These are phyloP conservation scores for Notiomystis cincta DNA, from an alignment of 2,113 vertebrate species.

Conservation along the genomic window DNA sequence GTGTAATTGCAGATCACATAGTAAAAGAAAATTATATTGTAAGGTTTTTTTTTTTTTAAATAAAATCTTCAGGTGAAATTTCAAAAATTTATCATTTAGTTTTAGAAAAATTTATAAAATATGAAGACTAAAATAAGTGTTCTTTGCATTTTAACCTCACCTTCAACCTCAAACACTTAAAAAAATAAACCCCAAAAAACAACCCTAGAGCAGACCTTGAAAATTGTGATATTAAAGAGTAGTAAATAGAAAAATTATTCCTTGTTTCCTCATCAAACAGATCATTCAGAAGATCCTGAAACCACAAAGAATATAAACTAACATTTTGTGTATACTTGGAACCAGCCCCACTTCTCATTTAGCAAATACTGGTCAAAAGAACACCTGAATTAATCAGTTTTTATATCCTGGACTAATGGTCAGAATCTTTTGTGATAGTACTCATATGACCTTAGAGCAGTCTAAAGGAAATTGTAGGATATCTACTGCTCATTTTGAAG, in stretches of 20 bases:
- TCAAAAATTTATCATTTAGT: neutral
- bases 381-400: neutral
- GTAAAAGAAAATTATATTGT: neutral
- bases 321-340: neutral
- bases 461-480: neutral
- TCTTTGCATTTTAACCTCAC: neutral
- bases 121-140: neutral
- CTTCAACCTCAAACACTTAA: neutral
- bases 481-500: neutral
- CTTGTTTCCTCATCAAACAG: neutral
- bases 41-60: neutral
- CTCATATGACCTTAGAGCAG: neutral
- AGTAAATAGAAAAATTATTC: neutral
- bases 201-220: neutral
- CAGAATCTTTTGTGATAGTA: neutral
- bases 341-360: neutral
- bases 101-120: neutral
- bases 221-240: neutral
- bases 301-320: neutral
- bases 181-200: rapidly evolving
- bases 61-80: neutral
- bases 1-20: neutral
- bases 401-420: neutral
- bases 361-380: neutral
- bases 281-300: neutral